Evolutionary conservation across 2,888 invertebrate species (phyloP), one percentile per base, ranked within the genome.

Genomic region (Philopedon plagiatum): DNA sequence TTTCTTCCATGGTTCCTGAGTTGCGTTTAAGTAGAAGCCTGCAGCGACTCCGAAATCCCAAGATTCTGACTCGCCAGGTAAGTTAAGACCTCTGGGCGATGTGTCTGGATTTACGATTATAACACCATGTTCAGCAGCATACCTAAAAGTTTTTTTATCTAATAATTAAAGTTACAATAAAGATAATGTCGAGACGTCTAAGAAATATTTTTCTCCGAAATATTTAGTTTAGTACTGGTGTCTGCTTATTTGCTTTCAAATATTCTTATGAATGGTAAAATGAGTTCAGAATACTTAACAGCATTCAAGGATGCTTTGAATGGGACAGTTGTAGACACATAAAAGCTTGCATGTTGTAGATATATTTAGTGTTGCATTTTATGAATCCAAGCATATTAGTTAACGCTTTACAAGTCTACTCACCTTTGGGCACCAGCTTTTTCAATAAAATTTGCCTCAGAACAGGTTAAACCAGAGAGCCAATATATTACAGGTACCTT

Each of bases 41-140:
- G 99, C 99, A 5, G 95, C 95, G 8, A 93, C 92, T 26, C 99
- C 99, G 86, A 99, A 97, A 86, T 98, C 98, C 91, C 94, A 98
- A 15, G 90, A 88, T 34, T 96, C 97, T 82, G 95, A 93, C 86
- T 99, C 96, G 0, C 97, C 98, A 13, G 94, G 91, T 69, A 99
- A 90, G 79, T 95, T 93, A 9, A 94, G 89, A 5, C 94, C 95
- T 79, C 98, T 89, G 0, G 99, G 99, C 77, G 98, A 98, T 0
- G 99, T 99, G 82, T 99, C 99, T 0, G 99, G 98, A 71, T 93
- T 94, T 1, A 99, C 94, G 62, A 99, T 90, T 75, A 96, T 91
- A 1, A 99, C 86, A 0, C 94, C 94, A 82, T 94, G 89, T 81
- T 96, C 89, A 3, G 97, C 90, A 3, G 99, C 99, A 86, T 93